These are phyloP conservation scores for Gasterosteus aculeatus DNA, from an alignment of 2,113 vertebrate genomes.

Conservation along the genomic window DNA sequence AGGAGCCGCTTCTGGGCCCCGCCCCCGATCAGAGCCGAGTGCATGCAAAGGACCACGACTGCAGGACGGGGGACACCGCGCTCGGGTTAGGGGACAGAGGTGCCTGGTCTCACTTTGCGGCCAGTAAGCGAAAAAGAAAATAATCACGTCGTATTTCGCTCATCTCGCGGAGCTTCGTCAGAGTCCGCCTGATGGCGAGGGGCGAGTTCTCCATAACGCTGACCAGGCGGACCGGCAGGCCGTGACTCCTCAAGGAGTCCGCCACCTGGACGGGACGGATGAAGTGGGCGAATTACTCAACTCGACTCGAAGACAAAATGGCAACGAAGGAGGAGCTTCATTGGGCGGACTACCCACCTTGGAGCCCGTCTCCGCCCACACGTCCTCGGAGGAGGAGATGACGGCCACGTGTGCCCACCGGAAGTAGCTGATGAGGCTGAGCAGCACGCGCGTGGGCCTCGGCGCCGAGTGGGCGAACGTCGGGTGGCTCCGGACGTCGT, in stretches of 20 bases:
- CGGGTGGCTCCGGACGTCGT: conserved; percentile 75
- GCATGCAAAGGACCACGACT: conserved; percentile 87
- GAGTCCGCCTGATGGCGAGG: conserved; percentile 70
- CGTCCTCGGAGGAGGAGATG: conserved; percentile 80
- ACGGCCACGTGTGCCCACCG: conserved; percentile 83
- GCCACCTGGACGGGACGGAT: conserved; percentile 65
- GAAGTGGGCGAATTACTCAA: background rate
- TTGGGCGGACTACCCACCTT: conserved; percentile 55
- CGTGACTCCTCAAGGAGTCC: conserved; percentile 77
- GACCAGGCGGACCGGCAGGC: conserved; percentile 78
- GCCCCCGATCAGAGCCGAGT: conserved; percentile 83
- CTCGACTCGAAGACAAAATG: too few relatives aligned
- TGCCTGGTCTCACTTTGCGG: background rate
- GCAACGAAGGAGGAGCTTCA: too few relatives aligned
- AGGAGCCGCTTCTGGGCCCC: conserved; percentile 74
- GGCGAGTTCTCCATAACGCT: conserved; percentile 74
- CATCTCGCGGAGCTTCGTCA: conserved; percentile 77
- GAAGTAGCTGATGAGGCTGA: conserved; percentile 80
- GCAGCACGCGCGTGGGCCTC: conserved; percentile 77
- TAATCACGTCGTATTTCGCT: conserved; percentile 72
- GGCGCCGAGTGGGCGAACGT: conserved; percentile 80
- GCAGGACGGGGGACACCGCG: background rate
- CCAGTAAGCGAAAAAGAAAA: background rate
- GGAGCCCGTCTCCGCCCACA: conserved; percentile 82
- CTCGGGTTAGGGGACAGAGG: background rate